Evolutionary conservation across 2,888 invertebrate species (phyloP), one percentile per base, ranked within the genome.

Genomic region (Chaitophorus viminalis): DNA sequence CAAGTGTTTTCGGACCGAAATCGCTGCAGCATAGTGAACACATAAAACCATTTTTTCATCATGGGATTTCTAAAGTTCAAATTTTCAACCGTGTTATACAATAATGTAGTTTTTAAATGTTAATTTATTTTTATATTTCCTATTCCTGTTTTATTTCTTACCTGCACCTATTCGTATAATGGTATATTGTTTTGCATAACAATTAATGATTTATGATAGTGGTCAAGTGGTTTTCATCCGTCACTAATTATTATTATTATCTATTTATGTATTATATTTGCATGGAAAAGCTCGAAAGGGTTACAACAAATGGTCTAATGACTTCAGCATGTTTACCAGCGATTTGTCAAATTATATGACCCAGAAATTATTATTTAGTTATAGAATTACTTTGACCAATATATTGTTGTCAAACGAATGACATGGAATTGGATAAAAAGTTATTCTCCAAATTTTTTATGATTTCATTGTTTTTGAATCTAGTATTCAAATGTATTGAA

Each of bases 1-100:
- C 83, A 39, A 75, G 39, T 65, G 75, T 74, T 36, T 75, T 84
- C 83, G 39, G 25, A 76, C 31, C 31, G 75, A 65, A 65, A 76
- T 65, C 25, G 33, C 29, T 46, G 14, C 3, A 46, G 39, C 39
- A 46, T 14, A 11, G 74, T 74, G 82, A 82, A 82, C 60, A 60
- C 29, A 60, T 75, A 39, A 83, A 39, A 83, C 60, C 29, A n/a
- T 83, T 60, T 83, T 68, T 29, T 60, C 75, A 29, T 25, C 21
- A 6, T 60, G 75, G 39, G 52, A 70, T 39, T 81, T 46, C 9
- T 68, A 81, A 70, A 81, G 68, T 70, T 29, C 46, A 39, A 46
- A 81, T 81, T 70, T 72, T 52, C 31, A 46, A 81, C 21, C n/a
- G 17, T 25, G 33, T 54, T 74, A 9, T 36, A 60, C n/a, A 21